Conservation (phyloP, 53 echinoderm and acorn worm species). For the Holothuria leucospilota region DNA sequence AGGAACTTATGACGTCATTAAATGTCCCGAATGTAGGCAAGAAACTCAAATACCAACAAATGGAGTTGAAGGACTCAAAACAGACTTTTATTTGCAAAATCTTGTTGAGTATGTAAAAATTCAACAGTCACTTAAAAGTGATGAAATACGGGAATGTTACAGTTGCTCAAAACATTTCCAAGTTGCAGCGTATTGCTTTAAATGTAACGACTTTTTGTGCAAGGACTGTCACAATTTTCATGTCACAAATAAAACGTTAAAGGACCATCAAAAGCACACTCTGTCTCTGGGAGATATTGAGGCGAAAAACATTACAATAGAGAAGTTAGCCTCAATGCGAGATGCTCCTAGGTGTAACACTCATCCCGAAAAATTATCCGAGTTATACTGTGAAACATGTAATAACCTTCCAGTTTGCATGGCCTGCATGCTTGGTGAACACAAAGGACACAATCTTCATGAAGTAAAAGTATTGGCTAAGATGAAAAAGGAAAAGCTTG, state of each 20-base stretch:
- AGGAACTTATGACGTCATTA: too few species aligned
- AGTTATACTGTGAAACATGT: constrained; percentile 6
- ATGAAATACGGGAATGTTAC: background rate
- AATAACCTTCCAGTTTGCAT: background rate
- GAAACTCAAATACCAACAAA: background rate
- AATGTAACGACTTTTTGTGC: constrained; percentile 6
- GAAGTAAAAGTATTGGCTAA: constrained; percentile 22
- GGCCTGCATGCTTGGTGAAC: background rate
- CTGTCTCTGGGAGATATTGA: background rate
- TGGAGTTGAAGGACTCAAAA: constrained; percentile 7
- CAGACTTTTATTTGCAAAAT: background rate
- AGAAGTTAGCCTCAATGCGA: constrained; percentile 1
- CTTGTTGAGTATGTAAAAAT: background rate
- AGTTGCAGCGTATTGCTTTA: constrained; percentile 28
- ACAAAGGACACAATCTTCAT: constrained; percentile 14
- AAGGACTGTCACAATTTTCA: constrained; percentile 5
- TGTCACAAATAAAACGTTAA: background rate
- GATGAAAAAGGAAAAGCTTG: constrained; percentile 1
- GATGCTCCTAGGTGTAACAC: background rate
- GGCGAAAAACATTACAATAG: background rate
- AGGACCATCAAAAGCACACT: constrained; percentile 7
- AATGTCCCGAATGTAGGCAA: background rate
- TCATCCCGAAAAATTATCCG: background rate
- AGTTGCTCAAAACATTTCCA: background rate
- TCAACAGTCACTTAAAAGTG: background rate